Conservation (phyloP, 2,888 invertebrate genomes). For the Malthinus flaveolus region DNA sequence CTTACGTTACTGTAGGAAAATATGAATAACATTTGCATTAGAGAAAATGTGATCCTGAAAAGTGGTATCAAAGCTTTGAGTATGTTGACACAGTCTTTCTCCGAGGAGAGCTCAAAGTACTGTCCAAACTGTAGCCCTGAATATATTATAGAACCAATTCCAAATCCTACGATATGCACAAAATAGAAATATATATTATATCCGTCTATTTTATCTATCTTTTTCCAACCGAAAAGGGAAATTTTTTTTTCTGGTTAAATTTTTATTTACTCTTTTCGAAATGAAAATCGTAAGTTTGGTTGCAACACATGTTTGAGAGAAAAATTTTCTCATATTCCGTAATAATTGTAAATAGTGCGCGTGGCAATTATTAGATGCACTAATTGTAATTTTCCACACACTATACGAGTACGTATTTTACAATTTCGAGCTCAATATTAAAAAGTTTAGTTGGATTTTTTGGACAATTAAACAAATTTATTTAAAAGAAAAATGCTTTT, state of each 20-base stretch:
- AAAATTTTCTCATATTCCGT: slow-evolving; percentile 16
- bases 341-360: too few species aligned
- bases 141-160: slow-evolving; percentile 72
- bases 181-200: slow-evolving; percentile 8
- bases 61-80: slow-evolving; percentile 67
- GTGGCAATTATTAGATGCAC: too few species aligned
- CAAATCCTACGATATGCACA: slow-evolving; percentile 64
- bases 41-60: slow-evolving; percentile 65
- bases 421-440: too few species aligned
- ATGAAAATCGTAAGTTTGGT: not conserved
- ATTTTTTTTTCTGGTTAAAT: too few species aligned
- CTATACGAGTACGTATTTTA: too few species aligned
- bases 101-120: slow-evolving; percentile 67
- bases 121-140: slow-evolving; percentile 73
- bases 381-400: too few species aligned
- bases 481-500: too few species aligned
- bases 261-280: too few species aligned
- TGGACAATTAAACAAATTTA: too few species aligned
- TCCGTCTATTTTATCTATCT: too few species aligned
- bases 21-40: slow-evolving; percentile 73
- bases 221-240: too few species aligned
- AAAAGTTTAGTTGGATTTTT: too few species aligned
- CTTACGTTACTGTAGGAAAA: slow-evolving; percentile 71
- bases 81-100: slow-evolving; percentile 66
- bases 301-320: slow-evolving; percentile 9